phyloP scores from a whole-genome alignment of 2,113 vertebrate genomes.

The Mirza zaza region DNA sequence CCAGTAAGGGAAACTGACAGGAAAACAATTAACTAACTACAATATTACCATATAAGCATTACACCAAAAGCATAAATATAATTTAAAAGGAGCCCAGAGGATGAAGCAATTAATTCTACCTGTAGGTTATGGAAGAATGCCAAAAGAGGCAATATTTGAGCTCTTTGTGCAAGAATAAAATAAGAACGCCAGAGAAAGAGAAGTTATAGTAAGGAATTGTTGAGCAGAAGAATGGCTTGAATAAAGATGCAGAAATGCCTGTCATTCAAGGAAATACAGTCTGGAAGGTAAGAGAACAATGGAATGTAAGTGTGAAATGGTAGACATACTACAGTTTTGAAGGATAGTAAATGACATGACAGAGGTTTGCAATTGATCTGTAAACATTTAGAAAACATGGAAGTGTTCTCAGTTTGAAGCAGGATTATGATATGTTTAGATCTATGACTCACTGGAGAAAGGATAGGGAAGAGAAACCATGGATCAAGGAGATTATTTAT shows the following conservation, averaged over 20 bases:
- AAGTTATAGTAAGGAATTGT: not conserved
- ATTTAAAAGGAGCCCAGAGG: not conserved
- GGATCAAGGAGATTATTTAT: slow-evolving; percentile 16
- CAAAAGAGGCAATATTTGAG: not conserved
- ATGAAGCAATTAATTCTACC: not conserved
- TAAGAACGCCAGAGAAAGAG: not conserved
- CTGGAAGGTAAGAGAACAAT: not conserved
- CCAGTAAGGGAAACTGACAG: not conserved
- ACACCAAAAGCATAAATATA: not conserved
- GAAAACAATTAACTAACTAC: not conserved
- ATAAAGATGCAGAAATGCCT: not conserved
- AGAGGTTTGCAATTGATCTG: not conserved
- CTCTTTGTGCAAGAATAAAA: not conserved
- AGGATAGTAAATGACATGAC: not conserved
- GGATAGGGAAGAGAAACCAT: not conserved
- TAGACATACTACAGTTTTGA: not conserved
- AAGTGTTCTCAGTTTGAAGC: not conserved
- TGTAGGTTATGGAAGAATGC: not conserved
- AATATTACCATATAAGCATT: not conserved
- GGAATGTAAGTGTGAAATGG: not conserved
- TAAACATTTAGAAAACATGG: slow-evolving; percentile 28
- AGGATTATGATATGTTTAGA: not conserved
- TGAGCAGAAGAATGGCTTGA: not conserved
- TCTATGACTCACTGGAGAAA: not conserved
- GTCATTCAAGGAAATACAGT: not conserved